Conservation (phyloP, 2,113 vertebrate species). For the Zingel zingel region DNA sequence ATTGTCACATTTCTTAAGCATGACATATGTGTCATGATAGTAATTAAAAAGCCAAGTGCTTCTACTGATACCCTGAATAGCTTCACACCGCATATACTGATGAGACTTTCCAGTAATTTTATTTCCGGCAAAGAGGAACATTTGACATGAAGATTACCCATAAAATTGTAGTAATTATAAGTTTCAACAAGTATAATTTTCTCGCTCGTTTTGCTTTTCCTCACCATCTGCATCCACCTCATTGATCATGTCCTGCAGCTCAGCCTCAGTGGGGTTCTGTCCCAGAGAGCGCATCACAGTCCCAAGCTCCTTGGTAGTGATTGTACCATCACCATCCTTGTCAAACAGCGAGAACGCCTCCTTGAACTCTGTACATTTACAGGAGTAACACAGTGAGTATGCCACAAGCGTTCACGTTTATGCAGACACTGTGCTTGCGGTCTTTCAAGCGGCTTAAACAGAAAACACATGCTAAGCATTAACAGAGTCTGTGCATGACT, state of each 20-base stretch:
- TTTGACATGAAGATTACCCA: neutral
- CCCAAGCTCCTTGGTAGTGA: constrained; percentile 94
- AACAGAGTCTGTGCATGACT: neutral
- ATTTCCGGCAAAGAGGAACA: neutral
- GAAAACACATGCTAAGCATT: neutral
- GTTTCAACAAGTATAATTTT: neutral
- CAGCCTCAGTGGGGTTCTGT: constrained; percentile 93
- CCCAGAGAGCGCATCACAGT: constrained; percentile 93
- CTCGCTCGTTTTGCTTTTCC: constrained; percentile 7
- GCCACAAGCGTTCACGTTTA: neutral
- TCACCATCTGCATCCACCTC: constrained; percentile 94
- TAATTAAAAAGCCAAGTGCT: constrained; percentile 1
- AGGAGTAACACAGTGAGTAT: constrained; percentile 25
- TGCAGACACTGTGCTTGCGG: neutral
- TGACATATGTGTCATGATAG: neutral
- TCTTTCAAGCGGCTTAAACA: neutral
- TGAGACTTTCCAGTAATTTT: no score
- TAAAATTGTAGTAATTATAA: neutral
- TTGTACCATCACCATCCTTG: constrained; percentile 93
- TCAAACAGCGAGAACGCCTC: constrained; percentile 95
- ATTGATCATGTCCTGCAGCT: constrained; percentile 95
- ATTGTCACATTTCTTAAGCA: neutral
- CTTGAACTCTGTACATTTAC: constrained; percentile 89
- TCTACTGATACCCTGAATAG: neutral
- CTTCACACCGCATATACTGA: neutral